Base-by-base conservation (phyloP, 2,888 invertebrate genomes). In the Zeuzera pyrina region DNA sequence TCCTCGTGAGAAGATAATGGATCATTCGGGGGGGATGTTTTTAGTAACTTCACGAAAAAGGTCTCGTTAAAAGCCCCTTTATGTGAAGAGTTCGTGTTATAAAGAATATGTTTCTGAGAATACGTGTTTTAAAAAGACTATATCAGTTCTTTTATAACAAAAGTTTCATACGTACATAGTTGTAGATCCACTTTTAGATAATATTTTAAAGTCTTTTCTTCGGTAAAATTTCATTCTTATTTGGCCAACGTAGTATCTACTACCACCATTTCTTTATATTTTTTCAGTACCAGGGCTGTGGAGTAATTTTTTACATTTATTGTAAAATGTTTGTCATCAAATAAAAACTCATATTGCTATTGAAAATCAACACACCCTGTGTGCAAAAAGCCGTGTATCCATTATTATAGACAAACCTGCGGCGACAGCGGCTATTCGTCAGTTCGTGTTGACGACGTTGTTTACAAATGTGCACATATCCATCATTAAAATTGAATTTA, bases 1-100 rank as follows among this genome's bases (percentile, higher is more conserved):
- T 81, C 76, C 67, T 72, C 69, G 71, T 66, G 73, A 74, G 73
- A 61, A 70, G 76, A 79, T 81, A 83, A 81, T 81, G 81, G 81
- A 78, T 81, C 79, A 81, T 81, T 78, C 73, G 61, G 63, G 65
- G 24, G 64, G 70, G 63, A 55, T 70, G 68, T 73, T 77, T 74
- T 76, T 74, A 76, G 73, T 71, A 72, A 72, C 66, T 74, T 72
- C 56, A 52, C 59, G 64, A 71, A 74, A 76, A 73, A 72, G 69
- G 72, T 62, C 64, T 69, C 68, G 69, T 73, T 78, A 78, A 77
- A 68, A 68, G 71, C 66, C 65, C 25, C 65, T 71, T 78, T 78
- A 78, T 78, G 77, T 71, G 67, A 64, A 55, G 71, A 77, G 74
- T 74, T 78, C 62, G 56, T 60, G 68, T 73, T 73, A 69, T 45